Evolutionary conservation across 2,888 invertebrate genomes (phyloP), one percentile per base, ranked within the genome.

Genomic region (Idaea biselata): DNA sequence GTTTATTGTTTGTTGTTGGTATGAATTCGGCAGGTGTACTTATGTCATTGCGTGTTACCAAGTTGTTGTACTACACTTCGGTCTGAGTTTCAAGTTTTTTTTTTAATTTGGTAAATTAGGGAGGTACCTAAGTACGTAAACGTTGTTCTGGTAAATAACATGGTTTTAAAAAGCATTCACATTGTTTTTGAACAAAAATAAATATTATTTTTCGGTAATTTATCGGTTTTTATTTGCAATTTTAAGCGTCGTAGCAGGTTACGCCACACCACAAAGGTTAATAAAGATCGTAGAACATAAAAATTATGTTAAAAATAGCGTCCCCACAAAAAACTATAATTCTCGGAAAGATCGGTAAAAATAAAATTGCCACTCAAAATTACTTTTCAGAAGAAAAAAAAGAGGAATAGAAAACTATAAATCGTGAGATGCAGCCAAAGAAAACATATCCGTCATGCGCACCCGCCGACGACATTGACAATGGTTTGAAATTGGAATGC

Each of bases 401-500:
- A 56, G 25, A 25, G 25, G 5, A 54, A 55, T 59, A 62, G 63
- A 64, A 58, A 59, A 61, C 63, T 57, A 62, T 67, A 67, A 67
- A 71, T 65, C 60, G 44, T 60, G 62, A 59, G 72, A 69, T 72
- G 74, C 65, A 74, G 80, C 81, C 81, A 81, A 82, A 78, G 80
- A 82, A 80, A 83, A 87, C 82, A 80, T 76, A 87, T 88, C 83
- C 83, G 83, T 89, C 88, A 84, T 81, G 75, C 72, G 74, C 77
- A 68, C 68, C 73, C 74, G 81, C 74, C 77, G 72, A 81, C 80
- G 91, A 90, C 91, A 91, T 91, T 91, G 92, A 91, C 91, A 91
- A 89, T 91, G 86, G 80, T 87, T 88, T 81, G 83, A 85, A 89
- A 82, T 83, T 87, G 89, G 90, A 88, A 91, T 91, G 89, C 80